A percentile compares a stretch with the other conserved stretches of the same genome.
These are phyloP conservation scores for Protonibea diacanthus DNA, from an alignment of 2,797 vertebrate species.

Conservation along the genomic window DNA sequence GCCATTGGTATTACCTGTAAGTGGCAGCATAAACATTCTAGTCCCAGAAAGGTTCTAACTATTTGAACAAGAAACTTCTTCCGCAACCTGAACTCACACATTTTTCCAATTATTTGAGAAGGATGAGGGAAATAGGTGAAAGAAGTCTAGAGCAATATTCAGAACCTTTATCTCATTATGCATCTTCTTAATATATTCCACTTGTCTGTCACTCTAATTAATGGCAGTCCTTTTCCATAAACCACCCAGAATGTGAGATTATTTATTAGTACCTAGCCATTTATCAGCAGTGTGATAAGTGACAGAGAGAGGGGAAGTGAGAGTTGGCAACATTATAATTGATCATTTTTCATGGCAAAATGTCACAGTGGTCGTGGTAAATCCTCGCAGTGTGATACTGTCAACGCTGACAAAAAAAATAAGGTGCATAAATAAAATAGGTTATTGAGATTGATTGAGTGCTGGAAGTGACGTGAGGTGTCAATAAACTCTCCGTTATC, in stretches of 20 bases:
- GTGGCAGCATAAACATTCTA: conserved; percentile 5
- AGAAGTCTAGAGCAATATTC: conserved; percentile 16
- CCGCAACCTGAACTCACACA: conserved; percentile 5
- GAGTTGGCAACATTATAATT: conserved; percentile 78
- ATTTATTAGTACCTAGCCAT: conserved; percentile 71
- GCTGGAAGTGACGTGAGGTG: conserved; percentile 35
- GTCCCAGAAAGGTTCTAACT: conserved; percentile 8
- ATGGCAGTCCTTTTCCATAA: conserved; percentile 60
- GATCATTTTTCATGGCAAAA: conserved; percentile 77
- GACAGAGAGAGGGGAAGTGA: conserved; percentile 64
- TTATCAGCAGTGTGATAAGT: conserved; percentile 72
- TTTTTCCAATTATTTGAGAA: conserved; percentile 50
- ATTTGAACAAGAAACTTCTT: conserved; percentile 39
- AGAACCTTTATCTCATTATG: conserved; percentile 54
- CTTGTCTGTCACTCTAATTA: conserved; percentile 76
- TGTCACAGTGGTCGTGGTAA: conserved; percentile 71
- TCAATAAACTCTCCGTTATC: conserved; percentile 44
- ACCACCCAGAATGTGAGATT: conserved; percentile 63
- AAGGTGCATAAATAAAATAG: conserved; percentile 61
- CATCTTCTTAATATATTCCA: conserved; percentile 61
- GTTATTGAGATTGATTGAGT: conserved; percentile 71
- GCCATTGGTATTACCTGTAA: not conserved
- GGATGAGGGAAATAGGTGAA: conserved; percentile 42
- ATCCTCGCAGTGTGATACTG: conserved; percentile 62
- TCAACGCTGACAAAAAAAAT: conserved; percentile 72